A percentile compares a stretch with the other conserved stretches of the same genome.
These are phyloP conservation scores for Cisticola juncidis DNA, from an alignment of 2,113 vertebrate species.

Conservation along the genomic window DNA sequence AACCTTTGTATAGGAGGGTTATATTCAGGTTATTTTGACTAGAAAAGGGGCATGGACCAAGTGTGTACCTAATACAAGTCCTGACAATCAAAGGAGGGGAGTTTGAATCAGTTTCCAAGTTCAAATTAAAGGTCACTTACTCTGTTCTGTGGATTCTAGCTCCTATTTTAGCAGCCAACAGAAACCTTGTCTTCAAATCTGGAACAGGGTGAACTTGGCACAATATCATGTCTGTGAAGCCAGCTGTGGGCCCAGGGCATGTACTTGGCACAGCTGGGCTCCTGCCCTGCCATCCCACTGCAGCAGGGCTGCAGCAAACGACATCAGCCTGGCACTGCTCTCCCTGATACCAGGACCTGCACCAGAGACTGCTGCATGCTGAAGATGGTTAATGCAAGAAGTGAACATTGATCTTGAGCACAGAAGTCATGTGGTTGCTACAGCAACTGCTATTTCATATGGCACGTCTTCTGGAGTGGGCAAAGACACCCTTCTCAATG, in stretches of 20 bases:
- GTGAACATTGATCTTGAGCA: neutral
- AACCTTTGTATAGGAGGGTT: neutral
- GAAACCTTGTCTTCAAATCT: neutral
- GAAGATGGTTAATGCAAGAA: neutral
- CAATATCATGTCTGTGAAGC: neutral
- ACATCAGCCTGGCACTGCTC: neutral
- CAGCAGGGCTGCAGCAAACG: neutral
- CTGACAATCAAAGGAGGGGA: neutral
- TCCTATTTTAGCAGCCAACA: neutral
- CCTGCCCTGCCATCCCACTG: neutral
- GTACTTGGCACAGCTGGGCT: neutral
- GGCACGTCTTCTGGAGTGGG: neutral
- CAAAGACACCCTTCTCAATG: neutral
- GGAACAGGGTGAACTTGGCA: neutral
- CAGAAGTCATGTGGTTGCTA: neutral
- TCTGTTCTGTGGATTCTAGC: neutral
- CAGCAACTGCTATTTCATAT: neutral
- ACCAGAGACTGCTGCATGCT: neutral
- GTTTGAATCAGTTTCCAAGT: neutral
- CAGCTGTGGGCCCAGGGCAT: neutral
- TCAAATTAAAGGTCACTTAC: neutral
- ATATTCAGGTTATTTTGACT: neutral
- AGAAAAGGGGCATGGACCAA: neutral
- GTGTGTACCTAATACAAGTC: rapidly evolving
- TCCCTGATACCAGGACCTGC: neutral